phyloP scores from a whole-genome alignment of 2,888 invertebrate genomes.

The Dicyrtoma fusca region DNA sequence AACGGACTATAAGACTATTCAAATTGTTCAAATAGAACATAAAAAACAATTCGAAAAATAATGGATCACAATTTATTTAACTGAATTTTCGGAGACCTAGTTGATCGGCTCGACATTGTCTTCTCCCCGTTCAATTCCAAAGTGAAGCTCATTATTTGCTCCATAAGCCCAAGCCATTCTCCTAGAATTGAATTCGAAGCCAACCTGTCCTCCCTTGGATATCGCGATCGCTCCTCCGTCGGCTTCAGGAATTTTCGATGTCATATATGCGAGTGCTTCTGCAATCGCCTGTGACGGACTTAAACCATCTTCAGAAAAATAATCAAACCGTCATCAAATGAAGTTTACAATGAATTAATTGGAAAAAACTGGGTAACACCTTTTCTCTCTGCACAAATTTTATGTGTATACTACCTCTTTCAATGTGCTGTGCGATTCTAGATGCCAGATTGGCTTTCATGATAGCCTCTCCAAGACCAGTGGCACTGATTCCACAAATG shows the following conservation, averaged over 20 bases:
- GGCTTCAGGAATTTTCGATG: conserved; percentile 67
- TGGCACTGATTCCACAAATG: conserved; percentile 76
- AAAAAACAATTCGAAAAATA: too few relatives aligned
- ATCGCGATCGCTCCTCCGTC: conserved; percentile 76
- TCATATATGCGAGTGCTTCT: conserved; percentile 69
- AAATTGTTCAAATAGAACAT: too few relatives aligned
- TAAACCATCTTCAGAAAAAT: too few relatives aligned
- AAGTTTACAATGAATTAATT: neutral
- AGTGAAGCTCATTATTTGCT: conserved; percentile 41
- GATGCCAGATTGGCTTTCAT: conserved; percentile 77
- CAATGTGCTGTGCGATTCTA: conserved; percentile 69
- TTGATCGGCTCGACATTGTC: conserved; percentile 40
- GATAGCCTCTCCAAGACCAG: conserved; percentile 83
- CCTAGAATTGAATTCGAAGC: conserved; percentile 70
- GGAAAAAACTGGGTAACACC: neutral
- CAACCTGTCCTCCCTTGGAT: conserved; percentile 69
- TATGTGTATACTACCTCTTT: too few relatives aligned
- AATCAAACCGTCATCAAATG: neutral
- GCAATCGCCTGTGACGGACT: conserved; percentile 67
- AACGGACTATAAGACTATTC: too few relatives aligned
- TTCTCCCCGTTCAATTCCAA: conserved; percentile 49
- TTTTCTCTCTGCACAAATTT: neutral
- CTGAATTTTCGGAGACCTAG: too few relatives aligned
- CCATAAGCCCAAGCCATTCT: conserved; percentile 61
- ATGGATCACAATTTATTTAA: too few relatives aligned